Base-by-base conservation (phyloP, 2,797 vertebrate genomes). In the Yasuhikotakia modesta region DNA sequence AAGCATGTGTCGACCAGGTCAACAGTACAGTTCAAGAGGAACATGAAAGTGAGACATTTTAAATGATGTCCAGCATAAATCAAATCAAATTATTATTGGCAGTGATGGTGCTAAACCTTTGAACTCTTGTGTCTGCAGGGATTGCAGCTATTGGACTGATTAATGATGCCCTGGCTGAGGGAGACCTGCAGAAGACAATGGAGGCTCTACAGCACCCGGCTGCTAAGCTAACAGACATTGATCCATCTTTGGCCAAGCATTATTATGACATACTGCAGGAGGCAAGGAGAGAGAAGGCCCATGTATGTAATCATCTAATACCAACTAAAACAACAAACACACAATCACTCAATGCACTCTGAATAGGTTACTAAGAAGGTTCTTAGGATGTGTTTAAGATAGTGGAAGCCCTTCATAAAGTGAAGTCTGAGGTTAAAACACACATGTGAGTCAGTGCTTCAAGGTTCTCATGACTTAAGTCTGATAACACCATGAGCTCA, bases 81-180 rank as follows among this genome's bases (percentile, higher is more conserved):
- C 4, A 3, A 58, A 17, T 30, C 52, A 11, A 7, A 10, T 60
- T 8, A n/a, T n/a, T n/a, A n/a, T n/a, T n/a, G n/a, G n/a, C 3
- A 46, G 17, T 32, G 30, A 4, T 48, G 2, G 24, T 43, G n/a
- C 55, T 30, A 13, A 60, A 63, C n/a, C n/a, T n/a, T 22, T 66
- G 43, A 21, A 27, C 27, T 27, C 19, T 30, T 19, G 8, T 55
- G 2, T 70, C 0, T 70, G 17, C 85, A 99, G 98, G 98, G 46
- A 98, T 99, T 66, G 93, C 94, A 70, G 98, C 97, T 45, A 99
- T 99, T 45, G 96, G 96, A 5, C 89, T 93, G 82, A 98, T 99
- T 85, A 99, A 99, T 0, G 97, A 99, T 89, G 95, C 98, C 2
- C 87, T 99, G 89, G 95, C 99, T 52, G 96, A 96, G 76, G 97